Percentiles rank a stretch among this genome's conserved stretches.
These are phyloP conservation scores for Solea solea DNA, from an alignment of 2,113 vertebrate species.

Conservation along the genomic window DNA sequence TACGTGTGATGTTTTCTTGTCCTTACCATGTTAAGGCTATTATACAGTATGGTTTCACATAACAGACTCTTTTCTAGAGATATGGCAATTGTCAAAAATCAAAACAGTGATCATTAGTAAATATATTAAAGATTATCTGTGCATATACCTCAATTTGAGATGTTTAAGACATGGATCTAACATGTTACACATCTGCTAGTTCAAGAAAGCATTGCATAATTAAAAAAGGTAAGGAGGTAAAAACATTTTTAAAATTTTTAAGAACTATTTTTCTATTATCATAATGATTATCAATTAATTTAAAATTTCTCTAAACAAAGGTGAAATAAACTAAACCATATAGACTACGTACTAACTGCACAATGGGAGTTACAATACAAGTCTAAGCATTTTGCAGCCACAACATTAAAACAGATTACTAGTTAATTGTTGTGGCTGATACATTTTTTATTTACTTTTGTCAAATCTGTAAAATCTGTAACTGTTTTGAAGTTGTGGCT, in stretches of 20 bases:
- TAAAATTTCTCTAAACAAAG: constrained; percentile 9
- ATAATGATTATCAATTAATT: constrained; percentile 17
- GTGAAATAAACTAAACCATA: constrained; percentile 9
- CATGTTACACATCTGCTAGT: constrained; percentile 38
- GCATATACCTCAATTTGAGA: constrained; percentile 77
- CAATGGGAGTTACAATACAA: constrained; percentile 17
- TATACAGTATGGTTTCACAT: constrained; percentile 32
- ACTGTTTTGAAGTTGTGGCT: not conserved
- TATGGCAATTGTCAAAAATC: constrained; percentile 51
- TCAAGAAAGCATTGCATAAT: constrained; percentile 48
- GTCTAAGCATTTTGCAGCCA: constrained; percentile 5
- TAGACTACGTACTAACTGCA: constrained; percentile 28
- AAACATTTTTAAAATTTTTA: constrained; percentile 20
- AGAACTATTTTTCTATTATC: constrained; percentile 17
- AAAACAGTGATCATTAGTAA: constrained; percentile 43
- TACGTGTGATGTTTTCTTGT: constrained; percentile 25
- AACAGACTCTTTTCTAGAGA: constrained; percentile 30
- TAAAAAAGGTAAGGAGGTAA: constrained; percentile 25
- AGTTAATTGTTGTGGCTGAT: not conserved
- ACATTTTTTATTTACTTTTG: no score
- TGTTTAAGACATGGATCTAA: constrained; percentile 62
- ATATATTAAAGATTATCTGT: constrained; percentile 70
- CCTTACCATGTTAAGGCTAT: constrained; percentile 58
- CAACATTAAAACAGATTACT: not conserved
- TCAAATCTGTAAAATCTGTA: no score